Evolutionary conservation across 2,888 invertebrate genomes (phyloP).

Genomic region (Pachycephus smyrnensis): DNA sequence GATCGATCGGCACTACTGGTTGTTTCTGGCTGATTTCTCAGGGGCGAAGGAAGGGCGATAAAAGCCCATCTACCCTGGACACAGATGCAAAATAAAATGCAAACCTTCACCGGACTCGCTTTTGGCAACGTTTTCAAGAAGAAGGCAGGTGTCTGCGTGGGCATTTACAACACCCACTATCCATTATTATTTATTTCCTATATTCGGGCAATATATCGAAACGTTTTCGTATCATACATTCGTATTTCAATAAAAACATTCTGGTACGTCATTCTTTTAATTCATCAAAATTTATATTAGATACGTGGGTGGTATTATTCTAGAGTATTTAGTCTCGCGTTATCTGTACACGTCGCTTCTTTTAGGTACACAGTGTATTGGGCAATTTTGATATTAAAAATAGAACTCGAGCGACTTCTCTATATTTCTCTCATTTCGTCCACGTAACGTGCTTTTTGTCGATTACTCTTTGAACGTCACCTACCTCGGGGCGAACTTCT

Average conservation of each 20-base stretch:
- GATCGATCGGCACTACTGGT: neutral
- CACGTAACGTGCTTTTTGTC: neutral
- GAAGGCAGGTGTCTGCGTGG: conserved; percentile 53
- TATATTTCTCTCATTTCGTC: neutral
- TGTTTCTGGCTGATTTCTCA: neutral
- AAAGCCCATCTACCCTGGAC: neutral
- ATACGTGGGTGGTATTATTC: neutral
- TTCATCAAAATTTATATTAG: neutral
- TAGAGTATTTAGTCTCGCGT: neutral
- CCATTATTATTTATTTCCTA: neutral
- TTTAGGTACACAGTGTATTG: neutral
- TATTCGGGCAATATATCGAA: neutral
- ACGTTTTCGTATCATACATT: neutral
- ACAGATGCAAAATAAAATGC: conserved; percentile 49
- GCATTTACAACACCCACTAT: conserved; percentile 11
- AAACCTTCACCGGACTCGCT: conserved; percentile 57
- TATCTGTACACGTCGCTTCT: neutral
- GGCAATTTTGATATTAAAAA: neutral
- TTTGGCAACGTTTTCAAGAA: conserved; percentile 60
- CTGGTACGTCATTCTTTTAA: neutral
- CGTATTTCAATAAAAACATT: neutral
- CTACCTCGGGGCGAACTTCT: neutral
- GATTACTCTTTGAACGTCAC: neutral
- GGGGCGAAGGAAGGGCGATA: neutral
- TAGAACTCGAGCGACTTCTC: neutral